Evolutionary conservation across 2,113 vertebrate genomes (phyloP).

Genomic region (Carassius auratus): DNA sequence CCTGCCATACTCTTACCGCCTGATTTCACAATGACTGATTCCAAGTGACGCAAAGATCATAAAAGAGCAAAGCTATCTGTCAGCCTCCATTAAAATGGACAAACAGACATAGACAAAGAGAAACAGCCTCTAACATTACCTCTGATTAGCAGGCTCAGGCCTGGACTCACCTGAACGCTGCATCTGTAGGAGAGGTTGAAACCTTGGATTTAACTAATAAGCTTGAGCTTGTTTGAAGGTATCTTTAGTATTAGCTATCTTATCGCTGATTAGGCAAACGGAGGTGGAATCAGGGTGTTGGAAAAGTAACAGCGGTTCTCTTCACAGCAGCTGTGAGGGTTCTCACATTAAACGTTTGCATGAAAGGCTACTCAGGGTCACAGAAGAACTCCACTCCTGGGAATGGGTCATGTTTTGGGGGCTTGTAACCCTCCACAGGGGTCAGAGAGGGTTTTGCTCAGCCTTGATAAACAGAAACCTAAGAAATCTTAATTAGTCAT

Average conservation of each 20-base stretch:
- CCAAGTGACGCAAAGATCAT: conserved; percentile 90
- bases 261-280: background rate
- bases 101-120: conserved; percentile 87
- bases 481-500: conserved; percentile 41
- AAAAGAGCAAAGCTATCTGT: conserved; percentile 95
- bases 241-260: conserved; percentile 6
- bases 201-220: background rate
- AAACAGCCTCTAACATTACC: conserved; percentile 82
- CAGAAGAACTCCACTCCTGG: background rate
- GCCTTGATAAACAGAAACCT: conserved; percentile 32
- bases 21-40: conserved; percentile 90
- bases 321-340: conserved; percentile 45
- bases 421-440: conserved; percentile 10
- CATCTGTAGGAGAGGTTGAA: conserved; percentile 37
- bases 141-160: conserved; percentile 86
- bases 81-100: conserved; percentile 87
- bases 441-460: conserved; percentile 31
- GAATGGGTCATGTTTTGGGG: conserved; percentile 19
- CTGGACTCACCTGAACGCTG: conserved; percentile 55
- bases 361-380: conserved; percentile 44
- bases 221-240: conserved; percentile 14
- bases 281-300: background rate
- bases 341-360: conserved; percentile 39
- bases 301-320: background rate
- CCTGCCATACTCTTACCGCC: conserved; percentile 79